phyloP scores from a whole-genome alignment of 2,888 invertebrate species.

The Brenthis ino region DNA sequence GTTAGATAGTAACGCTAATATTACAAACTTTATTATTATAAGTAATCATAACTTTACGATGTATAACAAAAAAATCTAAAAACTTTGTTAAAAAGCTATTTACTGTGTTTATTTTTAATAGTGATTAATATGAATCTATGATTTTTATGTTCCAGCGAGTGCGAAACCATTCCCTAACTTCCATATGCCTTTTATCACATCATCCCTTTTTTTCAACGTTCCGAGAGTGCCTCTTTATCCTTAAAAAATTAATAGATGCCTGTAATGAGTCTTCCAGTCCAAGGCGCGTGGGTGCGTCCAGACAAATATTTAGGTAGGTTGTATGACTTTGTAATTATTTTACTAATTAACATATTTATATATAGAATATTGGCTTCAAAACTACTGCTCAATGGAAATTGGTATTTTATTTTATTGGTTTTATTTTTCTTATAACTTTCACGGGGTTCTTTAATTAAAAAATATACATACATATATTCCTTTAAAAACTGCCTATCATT shows the following conservation, averaged over 20 bases:
- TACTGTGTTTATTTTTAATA: neutral
- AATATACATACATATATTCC: no score
- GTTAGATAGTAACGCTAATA: no score
- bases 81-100: neutral
- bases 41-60: no score
- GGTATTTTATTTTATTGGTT: neutral
- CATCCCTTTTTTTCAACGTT: slow-evolving; percentile 99
- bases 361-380: neutral
- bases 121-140: neutral
- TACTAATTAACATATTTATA: no score
- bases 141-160: slow-evolving; percentile 81
- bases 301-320: slow-evolving; percentile 89
- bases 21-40: no score
- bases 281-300: slow-evolving; percentile 93
- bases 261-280: slow-evolving; percentile 97
- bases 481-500: no score
- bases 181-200: slow-evolving; percentile 98
- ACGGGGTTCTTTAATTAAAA: no score
- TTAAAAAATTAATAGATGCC: slow-evolving; percentile 97
- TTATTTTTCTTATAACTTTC: no score
- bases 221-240: slow-evolving; percentile 97
- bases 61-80: no score
- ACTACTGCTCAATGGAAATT: neutral
- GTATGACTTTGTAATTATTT: neutral
- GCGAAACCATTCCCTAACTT: slow-evolving; percentile 96